Evolutionary conservation across 2,113 vertebrate species (phyloP).

Genomic region (Amphiprion ocellaris): DNA sequence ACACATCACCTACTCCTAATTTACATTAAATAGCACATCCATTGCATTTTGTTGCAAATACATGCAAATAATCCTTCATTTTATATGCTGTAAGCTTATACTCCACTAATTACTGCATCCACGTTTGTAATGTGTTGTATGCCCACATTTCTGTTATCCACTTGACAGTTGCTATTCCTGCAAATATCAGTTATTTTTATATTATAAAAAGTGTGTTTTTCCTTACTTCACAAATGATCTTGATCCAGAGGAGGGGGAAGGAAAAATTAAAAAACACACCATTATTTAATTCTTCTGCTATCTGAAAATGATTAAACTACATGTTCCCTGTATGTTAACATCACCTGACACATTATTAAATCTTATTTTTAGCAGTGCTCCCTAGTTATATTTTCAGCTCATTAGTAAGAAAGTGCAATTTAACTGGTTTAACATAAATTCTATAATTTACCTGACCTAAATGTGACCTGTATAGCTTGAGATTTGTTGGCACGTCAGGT

Average conservation of each 20-base stretch:
- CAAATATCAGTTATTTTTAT: neutral
- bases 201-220: neutral
- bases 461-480: conserved; percentile 41
- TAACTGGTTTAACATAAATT: too few species aligned
- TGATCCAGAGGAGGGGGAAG: too few species aligned
- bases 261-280: too few species aligned
- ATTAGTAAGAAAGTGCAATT: too few species aligned
- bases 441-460: conserved; percentile 11
- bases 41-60: conserved; percentile 1
- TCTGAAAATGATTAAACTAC: too few species aligned
- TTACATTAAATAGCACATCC: neutral
- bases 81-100: conserved; percentile 1
- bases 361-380: too few species aligned
- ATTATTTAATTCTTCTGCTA: too few species aligned
- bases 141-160: neutral
- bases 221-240: too few species aligned
- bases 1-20: neutral
- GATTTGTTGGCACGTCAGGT: conserved; percentile 33
- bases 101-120: conserved; percentile 5
- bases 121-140: too few species aligned
- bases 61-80: neutral
- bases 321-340: too few species aligned
- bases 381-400: too few species aligned
- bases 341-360: too few species aligned
- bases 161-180: conserved; percentile 1